Evolutionary conservation across 53 echinoderm and acorn worm species (phyloP), one percentile per base, ranked within the genome.

Genomic region (Astropecten irregularis): DNA sequence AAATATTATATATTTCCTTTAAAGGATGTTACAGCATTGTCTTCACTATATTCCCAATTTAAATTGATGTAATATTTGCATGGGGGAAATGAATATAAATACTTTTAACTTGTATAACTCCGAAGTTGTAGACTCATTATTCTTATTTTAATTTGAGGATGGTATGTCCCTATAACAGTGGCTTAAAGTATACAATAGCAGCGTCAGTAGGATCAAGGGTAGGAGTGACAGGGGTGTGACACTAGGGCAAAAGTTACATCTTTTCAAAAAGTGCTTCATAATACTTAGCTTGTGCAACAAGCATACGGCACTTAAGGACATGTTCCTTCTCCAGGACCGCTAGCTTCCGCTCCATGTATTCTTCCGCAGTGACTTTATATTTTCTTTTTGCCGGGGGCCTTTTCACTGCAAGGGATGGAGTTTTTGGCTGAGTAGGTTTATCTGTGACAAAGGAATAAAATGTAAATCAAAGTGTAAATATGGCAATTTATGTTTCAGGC

Each of bases 401-500:
- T n/a, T n/a, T 57, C 58, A 57, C 58, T 57, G 58, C 58, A 57
- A 57, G 58, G 21, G 58, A 57, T 57, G 58, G 58, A 57, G 58
- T 57, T 57, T n/a, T 57, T 57, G 58, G 58, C 58, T 3, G 58
- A 57, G 58, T 57, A 57, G 58, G 58, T 16, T 16, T 57, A 57
- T 57, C 58, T 57, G 58, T 57, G 58, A 57, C 58, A 57, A 57
- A 57, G 58, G 58, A 57, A 57, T 57, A 57, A 57, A 57, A 57
- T 57, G 58, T 57, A 57, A 57, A 57, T 57, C 58, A 57, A 57
- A 57, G 58, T 57, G 58, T 57, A 57, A 57, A 57, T 57, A 57
- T 57, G 58, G 58, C 58, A 57, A n/a, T 16, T 57, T 57, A n/a
- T 22, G n/a, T n/a, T n/a, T n/a, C n/a, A n/a, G n/a, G n/a, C n/a